Evolutionary conservation across 2,113 vertebrate species (phyloP), one percentile per base, ranked within the genome.

Genomic region (Bagarius yarrelli): DNA sequence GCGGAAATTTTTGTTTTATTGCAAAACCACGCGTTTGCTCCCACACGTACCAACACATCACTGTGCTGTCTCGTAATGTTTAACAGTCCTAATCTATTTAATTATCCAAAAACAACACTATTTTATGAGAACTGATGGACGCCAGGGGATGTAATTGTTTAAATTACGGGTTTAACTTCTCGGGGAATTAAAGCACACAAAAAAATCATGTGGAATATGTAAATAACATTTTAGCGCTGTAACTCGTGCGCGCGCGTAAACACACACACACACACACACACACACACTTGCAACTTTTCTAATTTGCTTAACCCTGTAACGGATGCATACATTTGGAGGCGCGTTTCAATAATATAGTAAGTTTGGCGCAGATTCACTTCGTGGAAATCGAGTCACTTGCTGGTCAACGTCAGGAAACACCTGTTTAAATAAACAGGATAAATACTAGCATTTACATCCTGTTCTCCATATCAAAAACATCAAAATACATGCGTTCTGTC

Each of bases 181-280:
- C 74, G 81, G 63, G 76, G 72, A 82, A 86, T 81, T 79, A 76
- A 72, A 71, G 64, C 66, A 78, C n/a, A 77, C 73, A 60, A 80
- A 80, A 57, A 69, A 47, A 53, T 75, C 78, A 34, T 64, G 81
- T 74, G 74, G 70, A 34, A 64, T 78, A n/a, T 75, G 76, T 69
- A 60, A 76, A 70, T 15, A 70, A 70, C 34, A 63, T 76, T 63
- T 34, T 76, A 83, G 61, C 27, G 30, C 56, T 57, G 52, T 32
- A 53, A 25, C 14, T 14, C 27, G n/a, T 25, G 25, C 32, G 5
- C 73, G 5, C 52, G 1, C 23, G 1, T 32, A 59, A 19, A 73
- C 55, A 30, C 75, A 72, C 66, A 44, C 63, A 25, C 52, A 40
- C 64, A 21, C 64, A 21, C 70, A 55, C 50, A 34, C 53, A 75